phyloP scores from a whole-genome alignment of 2,113 vertebrate genomes.

The Cephalopholis sonnerati region DNA sequence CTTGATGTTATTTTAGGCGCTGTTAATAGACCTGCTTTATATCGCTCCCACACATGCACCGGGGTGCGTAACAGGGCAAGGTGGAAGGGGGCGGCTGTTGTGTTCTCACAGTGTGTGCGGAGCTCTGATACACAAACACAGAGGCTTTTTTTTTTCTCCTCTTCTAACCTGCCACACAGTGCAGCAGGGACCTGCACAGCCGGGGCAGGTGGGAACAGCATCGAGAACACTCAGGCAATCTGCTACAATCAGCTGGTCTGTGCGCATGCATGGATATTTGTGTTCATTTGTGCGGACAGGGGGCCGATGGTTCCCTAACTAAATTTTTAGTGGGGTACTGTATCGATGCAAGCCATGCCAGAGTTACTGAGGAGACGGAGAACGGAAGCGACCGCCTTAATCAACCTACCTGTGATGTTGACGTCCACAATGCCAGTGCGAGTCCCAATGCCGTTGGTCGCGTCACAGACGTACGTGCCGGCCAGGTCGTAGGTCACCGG shows the following conservation, averaged over 20 bases:
- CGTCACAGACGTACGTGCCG: slow-evolving; percentile 95
- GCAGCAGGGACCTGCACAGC: slow-evolving; percentile 24
- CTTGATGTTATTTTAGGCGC: slow-evolving; percentile 70
- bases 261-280: slow-evolving; percentile 4
- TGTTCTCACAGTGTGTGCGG: slow-evolving; percentile 45
- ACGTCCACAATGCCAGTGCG: slow-evolving; percentile 95
- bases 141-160: not conserved
- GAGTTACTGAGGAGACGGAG: slow-evolving; percentile 17
- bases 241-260: slow-evolving; percentile 22
- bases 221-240: slow-evolving; percentile 11
- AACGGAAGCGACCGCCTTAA: not conserved
- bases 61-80: slow-evolving; percentile 34
- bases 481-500: slow-evolving; percentile 91
- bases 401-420: slow-evolving; percentile 95
- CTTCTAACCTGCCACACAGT: slow-evolving; percentile 40
- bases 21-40: slow-evolving; percentile 67
- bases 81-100: slow-evolving; percentile 27
- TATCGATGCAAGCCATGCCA: slow-evolving; percentile 55
- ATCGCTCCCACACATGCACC: slow-evolving; percentile 55
- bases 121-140: slow-evolving; percentile 42
- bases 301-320: not conserved
- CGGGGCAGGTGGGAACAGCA: slow-evolving; percentile 25
- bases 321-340: slow-evolving; percentile 36
- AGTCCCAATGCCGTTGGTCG: slow-evolving; percentile 94
- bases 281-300: not conserved